Conservation (phyloP, 2,888 invertebrate species). For the Dinocampus coccinellae region DNA sequence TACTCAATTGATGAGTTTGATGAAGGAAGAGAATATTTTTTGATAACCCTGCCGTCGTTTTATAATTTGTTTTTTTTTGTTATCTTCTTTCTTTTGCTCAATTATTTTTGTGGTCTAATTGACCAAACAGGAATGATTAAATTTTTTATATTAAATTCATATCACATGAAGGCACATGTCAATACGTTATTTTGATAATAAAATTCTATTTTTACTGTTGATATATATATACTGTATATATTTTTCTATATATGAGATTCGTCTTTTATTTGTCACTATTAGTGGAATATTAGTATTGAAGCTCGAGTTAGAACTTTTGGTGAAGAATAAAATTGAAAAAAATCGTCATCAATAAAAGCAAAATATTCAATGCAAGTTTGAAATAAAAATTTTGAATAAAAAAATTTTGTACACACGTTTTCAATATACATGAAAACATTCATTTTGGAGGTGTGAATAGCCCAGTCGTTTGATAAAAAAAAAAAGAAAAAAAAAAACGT, state of each 20-base stretch:
- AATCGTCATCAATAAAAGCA: neutral
- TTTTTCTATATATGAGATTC: neutral
- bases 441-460: neutral
- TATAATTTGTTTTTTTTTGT: neutral
- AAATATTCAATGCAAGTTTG: neutral
- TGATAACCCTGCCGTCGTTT: neutral
- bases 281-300: neutral
- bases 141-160: too few relatives aligned
- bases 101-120: too few relatives aligned
- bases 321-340: neutral
- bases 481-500: neutral
- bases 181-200: neutral
- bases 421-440: too few relatives aligned
- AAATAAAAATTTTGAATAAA: neutral
- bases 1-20: conserved; percentile 29
- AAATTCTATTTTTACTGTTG: neutral
- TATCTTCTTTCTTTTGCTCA: too few relatives aligned
- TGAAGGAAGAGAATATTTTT: neutral
- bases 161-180: too few relatives aligned
- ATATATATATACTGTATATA: neutral
- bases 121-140: too few relatives aligned
- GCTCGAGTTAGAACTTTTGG: neutral
- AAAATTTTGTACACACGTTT: too few relatives aligned
- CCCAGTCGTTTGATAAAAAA: neutral
- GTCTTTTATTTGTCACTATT: neutral